Conservation (phyloP, 35 echinoderm and acorn worm species). For the Anneissia japonica region DNA sequence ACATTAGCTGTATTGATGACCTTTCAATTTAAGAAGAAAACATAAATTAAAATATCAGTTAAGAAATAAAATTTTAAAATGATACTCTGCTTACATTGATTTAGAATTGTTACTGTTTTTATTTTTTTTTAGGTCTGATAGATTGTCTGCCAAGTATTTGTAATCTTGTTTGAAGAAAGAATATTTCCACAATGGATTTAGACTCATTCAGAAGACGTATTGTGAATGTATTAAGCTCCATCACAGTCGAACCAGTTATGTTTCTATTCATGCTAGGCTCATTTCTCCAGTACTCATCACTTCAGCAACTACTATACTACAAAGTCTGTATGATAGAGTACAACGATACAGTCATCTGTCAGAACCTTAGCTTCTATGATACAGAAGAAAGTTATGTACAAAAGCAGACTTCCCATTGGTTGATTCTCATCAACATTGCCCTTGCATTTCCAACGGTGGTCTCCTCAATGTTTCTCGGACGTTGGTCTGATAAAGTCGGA, state of each 20-base stretch:
- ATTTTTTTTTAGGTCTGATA: too few species aligned
- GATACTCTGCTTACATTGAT: too few species aligned
- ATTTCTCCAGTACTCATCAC: constrained; percentile 61
- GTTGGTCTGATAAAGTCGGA: constrained; percentile 85
- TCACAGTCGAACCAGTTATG: constrained; percentile 96
- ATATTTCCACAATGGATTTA: not conserved
- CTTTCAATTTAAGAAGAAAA: too few species aligned
- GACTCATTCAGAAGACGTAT: not conserved
- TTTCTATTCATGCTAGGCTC: constrained; percentile 78
- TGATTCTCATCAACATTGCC: constrained; percentile 73
- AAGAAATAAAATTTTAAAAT: too few species aligned
- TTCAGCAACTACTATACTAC: constrained; percentile 69
- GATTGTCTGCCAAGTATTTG: too few species aligned
- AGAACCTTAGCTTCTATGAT: constrained; percentile 33
- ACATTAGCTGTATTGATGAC: too few species aligned
- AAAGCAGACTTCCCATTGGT: constrained; percentile 64
- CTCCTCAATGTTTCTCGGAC: constrained; percentile 69
- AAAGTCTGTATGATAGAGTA: constrained; percentile 71
- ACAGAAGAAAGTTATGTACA: constrained; percentile 58
- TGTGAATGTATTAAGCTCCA: not conserved
- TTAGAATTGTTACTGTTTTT: too few species aligned
- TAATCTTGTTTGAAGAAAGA: too few species aligned
- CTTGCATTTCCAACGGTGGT: constrained; percentile 61
- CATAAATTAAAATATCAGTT: too few species aligned
- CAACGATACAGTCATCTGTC: constrained; percentile 71